Conservation (phyloP, 2,888 invertebrate species). For the Agapostemon virescens region DNA sequence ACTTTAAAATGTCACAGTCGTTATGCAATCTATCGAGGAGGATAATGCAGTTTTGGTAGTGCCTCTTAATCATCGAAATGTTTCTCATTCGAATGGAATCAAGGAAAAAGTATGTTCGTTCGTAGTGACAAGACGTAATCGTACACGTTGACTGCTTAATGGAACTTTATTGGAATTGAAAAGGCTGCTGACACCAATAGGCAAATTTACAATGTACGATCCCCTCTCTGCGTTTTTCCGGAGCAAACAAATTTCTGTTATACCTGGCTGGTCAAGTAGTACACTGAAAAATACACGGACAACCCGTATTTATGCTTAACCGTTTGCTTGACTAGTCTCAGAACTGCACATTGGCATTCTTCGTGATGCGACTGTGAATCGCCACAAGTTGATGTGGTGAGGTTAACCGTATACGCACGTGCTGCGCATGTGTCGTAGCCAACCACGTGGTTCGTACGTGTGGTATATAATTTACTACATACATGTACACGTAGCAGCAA, state of each 20-base stretch:
- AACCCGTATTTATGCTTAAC: neutral
- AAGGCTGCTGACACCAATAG: constrained; percentile 53
- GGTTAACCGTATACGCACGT: constrained; percentile 71
- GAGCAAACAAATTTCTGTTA: constrained; percentile 20
- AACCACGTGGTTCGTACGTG: constrained; percentile 73
- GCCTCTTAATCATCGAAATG: constrained; percentile 11
- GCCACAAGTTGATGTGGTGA: constrained; percentile 38
- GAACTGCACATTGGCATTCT: constrained; percentile 42
- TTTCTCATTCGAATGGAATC: constrained; percentile 23
- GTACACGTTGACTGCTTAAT: constrained; percentile 69
- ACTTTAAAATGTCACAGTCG: constrained; percentile 42
- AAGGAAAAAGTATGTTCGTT: constrained; percentile 13
- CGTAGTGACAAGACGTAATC: constrained; percentile 56
- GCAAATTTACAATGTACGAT: constrained; percentile 43
- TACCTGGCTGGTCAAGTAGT: neutral
- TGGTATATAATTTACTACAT: neutral
- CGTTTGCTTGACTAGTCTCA: constrained; percentile 24
- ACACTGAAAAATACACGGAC: neutral
- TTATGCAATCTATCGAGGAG: constrained; percentile 31
- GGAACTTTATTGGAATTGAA: constrained; percentile 55
- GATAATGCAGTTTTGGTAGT: constrained; percentile 33
- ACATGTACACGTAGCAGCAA: constrained; percentile 19
- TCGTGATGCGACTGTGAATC: constrained; percentile 30
- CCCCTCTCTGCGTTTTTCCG: constrained; percentile 43
- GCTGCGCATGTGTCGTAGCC: constrained; percentile 74